phyloP scores from a whole-genome alignment of 2,797 vertebrate species.

The Enteromius paludinosus region DNA sequence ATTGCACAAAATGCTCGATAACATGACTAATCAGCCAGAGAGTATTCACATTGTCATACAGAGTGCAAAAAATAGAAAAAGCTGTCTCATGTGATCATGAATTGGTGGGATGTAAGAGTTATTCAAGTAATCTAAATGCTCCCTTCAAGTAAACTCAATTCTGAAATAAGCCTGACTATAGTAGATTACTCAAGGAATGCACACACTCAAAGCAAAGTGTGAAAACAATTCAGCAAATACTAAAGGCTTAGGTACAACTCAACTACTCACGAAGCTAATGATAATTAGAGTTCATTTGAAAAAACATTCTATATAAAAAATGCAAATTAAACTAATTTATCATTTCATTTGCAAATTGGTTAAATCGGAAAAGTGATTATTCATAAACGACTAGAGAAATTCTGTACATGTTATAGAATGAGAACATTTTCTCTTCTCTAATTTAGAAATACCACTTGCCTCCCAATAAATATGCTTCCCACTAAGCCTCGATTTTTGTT shows the following conservation, averaged over 20 bases:
- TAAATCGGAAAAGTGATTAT: not conserved
- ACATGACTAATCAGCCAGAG: not conserved
- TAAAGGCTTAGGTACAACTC: not conserved
- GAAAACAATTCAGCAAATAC: not conserved
- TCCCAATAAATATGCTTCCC: not conserved
- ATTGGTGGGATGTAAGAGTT: slow-evolving; percentile 59
- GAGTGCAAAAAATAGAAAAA: not conserved
- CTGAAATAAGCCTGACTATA: slow-evolving; percentile 42
- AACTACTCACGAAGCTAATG: not conserved
- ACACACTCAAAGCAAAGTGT: slow-evolving; percentile 21
- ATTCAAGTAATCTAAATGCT: slow-evolving; percentile 61
- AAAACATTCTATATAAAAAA: not conserved
- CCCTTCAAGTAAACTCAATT: slow-evolving; percentile 45
- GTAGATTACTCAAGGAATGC: slow-evolving; percentile 45
- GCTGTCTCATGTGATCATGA: slow-evolving; percentile 37
- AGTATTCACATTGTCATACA: not conserved
- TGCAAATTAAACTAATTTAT: not conserved
- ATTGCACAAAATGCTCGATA: not conserved
- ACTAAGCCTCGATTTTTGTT: not conserved
- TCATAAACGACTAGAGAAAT: not conserved
- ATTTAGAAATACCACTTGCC: slow-evolving; percentile 5
- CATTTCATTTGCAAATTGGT: not conserved
- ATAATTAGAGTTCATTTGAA: not conserved
- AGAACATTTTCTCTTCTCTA: not conserved
- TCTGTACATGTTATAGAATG: not conserved